Base-by-base conservation (phyloP, 2,113 vertebrate genomes). In the Tautogolabrus adspersus region DNA sequence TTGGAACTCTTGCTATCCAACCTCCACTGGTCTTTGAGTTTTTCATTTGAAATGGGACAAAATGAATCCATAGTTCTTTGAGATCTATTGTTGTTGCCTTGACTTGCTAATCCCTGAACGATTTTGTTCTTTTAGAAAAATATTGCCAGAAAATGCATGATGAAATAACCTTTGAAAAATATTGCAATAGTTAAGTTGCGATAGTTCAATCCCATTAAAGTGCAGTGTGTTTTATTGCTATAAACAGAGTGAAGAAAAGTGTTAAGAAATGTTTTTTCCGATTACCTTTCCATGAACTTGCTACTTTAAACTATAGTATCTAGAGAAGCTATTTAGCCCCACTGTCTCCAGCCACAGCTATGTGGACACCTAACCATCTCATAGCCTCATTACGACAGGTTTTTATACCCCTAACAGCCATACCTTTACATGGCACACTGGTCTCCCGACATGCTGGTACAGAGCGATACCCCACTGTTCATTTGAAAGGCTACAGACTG, bases 1-100 rank as follows among this genome's bases (percentile, higher is more conserved):
- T 91, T 91, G 76, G 89, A 83, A 77, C 68, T 83, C 63, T 87
- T 74, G 87, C 77, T 86, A 86, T 87, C 73, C 81, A 62, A 64
- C 82, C 56, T 77, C 34, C 52, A 52, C 73, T 79, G 69, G 55
- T 58, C 30, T n/a, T 71, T 22, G 4, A 51, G 40, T 65, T 54
- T 59, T 49, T 16, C 18, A 37, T 63, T 55, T 73, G 72, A 61
- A 66, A 44, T 34, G 6, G 30, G 49, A 72, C 72, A 4, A 80
- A 81, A 85, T 26, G 84, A 84, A 86, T 88, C 69, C 58, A 73
- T 21, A 49, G 47, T 40, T 77, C 26, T 38, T 58, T 38, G 57
- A 73, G 54, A 55, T 66, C 60, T 77, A 57, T 86, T 75, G 62
- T 72, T 85, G 72, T 54, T 63, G 49, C 72, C 74, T 83, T 72